Evolutionary conservation across 2,797 vertebrate genomes (phyloP), one percentile per base, ranked within the genome.

Genomic region (Myripristis murdjan): DNA sequence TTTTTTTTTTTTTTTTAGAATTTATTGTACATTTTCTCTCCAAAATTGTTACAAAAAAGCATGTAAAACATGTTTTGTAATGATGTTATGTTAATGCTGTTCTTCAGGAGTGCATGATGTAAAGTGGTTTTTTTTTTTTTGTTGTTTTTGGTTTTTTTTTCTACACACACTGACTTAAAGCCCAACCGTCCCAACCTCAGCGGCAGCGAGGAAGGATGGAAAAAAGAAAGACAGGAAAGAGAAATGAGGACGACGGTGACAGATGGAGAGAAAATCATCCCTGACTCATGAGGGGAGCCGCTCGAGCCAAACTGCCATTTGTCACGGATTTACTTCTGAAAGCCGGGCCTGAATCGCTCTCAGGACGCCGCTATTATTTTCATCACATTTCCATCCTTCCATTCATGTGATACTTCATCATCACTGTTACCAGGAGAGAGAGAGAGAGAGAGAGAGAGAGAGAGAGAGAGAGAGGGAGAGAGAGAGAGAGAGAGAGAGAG

Each of bases 221-320:
- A 86, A 86, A 78, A 81, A 64, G 68, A 52, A 10, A n/a, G 60
- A 10, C 67, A 55, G 77, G 37, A 62, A 62, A 72, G 63, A 64
- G 39, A 74, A 68, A 64, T 18, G 44, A 75, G 24, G 70, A 43
- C 3, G 26, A 55, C 1, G 63, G 62, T 49, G 76, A 83, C 70
- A 82, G 75, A 85, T 81, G 74, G 54, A 68, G 73, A 73, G 71
- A 79, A 72, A 73, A 74, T 75, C 75, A 64, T n/a, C 39, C 2
- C 16, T 70, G 68, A 72, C 68, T 82, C 61, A 62, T 11, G 58
- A 78, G 71, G 51, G 22, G 28, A 64, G 58, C 44, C 1, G 53
- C 48, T 58, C 1, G n/a, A 78, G 82, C 71, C 78, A 87, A 57
- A 55, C 64, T 56, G 53, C 83, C 78, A 73, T 89, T 81, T 81